These are phyloP conservation scores for Entomobrya multifasciata DNA, from an alignment of 2,888 invertebrate species.

Conservation along the genomic window DNA sequence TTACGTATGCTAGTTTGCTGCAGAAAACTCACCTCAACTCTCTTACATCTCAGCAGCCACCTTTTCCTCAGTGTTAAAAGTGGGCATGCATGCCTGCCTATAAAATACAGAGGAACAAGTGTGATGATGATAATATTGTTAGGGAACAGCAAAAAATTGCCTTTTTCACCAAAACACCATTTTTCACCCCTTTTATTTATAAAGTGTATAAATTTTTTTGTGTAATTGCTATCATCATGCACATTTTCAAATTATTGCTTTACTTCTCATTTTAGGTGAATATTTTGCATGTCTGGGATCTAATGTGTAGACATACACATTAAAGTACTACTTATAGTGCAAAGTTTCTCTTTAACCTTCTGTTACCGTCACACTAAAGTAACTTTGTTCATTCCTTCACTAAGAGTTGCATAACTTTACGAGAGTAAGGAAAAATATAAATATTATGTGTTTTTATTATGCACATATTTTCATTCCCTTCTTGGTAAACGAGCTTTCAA, in stretches of 20 bases:
- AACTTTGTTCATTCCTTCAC: too few species aligned
- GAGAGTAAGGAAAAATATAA: too few species aligned
- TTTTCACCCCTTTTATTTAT: neutral
- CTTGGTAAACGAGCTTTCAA: too few species aligned
- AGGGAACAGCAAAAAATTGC: neutral
- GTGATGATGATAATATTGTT: conserved; percentile 9
- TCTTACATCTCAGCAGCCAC: neutral
- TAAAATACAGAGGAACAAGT: neutral
- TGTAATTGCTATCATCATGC: conserved; percentile 26
- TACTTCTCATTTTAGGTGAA: neutral
- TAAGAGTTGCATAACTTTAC: too few species aligned
- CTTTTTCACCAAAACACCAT: neutral
- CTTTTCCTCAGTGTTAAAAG: conserved; percentile 8
- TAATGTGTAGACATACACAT: too few species aligned
- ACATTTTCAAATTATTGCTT: conserved; percentile 10
- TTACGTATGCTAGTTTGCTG: neutral
- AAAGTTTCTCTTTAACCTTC: too few species aligned
- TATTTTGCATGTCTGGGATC: too few species aligned
- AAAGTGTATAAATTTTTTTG: neutral
- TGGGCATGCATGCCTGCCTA: neutral
- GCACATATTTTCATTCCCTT: too few species aligned
- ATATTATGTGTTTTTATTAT: too few species aligned
- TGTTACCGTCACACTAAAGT: too few species aligned
- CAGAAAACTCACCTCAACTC: neutral
- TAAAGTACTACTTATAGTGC: too few species aligned